Evolutionary conservation across 2,113 vertebrate species (phyloP), one percentile per base, ranked within the genome.

Genomic region (Heterotilapia buettikoferi): DNA sequence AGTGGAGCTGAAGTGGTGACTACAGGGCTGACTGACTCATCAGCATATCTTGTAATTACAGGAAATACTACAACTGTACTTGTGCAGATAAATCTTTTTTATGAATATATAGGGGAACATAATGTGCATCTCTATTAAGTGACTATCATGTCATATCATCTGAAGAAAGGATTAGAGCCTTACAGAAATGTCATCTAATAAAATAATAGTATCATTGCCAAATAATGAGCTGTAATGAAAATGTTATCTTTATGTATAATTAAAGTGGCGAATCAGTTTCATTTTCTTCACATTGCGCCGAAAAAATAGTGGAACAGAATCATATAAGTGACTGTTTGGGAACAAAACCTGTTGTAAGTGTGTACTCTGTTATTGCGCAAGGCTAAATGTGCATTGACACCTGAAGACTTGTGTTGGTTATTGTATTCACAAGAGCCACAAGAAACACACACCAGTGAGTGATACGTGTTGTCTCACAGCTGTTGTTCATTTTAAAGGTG

Each of bases 1-100:
- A 94, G 93, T 90, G 52, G 50, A 84, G 93, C 86, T 80, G 80
- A 91, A 93, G 89, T 83, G 66, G 83, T 81, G 84, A 90, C 82
- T 87, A 52, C 81, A 84, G 87, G 36, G 63, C 26, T 47, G 68
- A 92, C 86, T 94, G 90, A 95, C 92, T 95, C 89, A 92, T 92
- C 90, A 88, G 36, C 88, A 52, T 45, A 53, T 94, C 91, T 85
- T 57, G 52, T 83, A 38, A 90, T 92, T 94, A 89, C 93, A 95
- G 89, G 88, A 95, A 95, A 91, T 57, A 29, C 50, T 85, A 57
- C 85, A 68, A 82, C 73, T 92, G 85, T 79, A 71, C 57, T 71
- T 43, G 6, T 76, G 52, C 63, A 82, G 71, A 84, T 82, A 21
- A 57, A 89, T 82, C 59, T 31, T 84, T 68, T 89, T 85, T 38